Conservation (phyloP, 2,797 vertebrate genomes). For the Pteropus rufus region DNA sequence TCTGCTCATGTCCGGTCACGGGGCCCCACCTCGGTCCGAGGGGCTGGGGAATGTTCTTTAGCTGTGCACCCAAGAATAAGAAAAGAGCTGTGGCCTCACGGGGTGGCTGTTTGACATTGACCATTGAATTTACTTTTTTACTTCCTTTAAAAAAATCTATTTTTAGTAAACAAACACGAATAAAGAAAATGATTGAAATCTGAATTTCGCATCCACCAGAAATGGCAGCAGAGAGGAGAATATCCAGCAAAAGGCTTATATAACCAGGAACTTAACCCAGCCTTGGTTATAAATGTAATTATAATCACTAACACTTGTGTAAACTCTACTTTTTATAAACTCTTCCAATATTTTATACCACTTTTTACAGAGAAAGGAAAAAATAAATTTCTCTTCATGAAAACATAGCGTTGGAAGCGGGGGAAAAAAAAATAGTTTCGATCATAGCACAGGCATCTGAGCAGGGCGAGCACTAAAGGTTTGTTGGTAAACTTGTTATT, state of each 20-base stretch:
- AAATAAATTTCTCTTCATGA: constrained; percentile 18
- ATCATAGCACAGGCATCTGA: neutral
- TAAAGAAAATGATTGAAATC: neutral
- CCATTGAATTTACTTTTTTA: neutral
- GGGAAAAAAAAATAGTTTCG: neutral
- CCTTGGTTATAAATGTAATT: constrained; percentile 24
- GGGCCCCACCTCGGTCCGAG: neutral
- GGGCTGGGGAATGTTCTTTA: neutral
- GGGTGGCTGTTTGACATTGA: neutral
- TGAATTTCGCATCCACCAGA: constrained; percentile 31
- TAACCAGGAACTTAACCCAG: constrained; percentile 51
- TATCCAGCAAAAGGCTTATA: constrained; percentile 45
- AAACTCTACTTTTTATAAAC: constrained; percentile 54
- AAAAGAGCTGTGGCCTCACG: neutral
- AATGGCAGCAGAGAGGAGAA: constrained; percentile 11
- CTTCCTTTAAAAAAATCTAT: neutral
- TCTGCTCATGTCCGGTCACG: neutral
- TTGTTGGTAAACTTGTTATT: neutral
- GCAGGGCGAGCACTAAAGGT: neutral
- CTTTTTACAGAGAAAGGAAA: constrained; percentile 21
- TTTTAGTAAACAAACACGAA: constrained; percentile 50
- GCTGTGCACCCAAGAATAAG: neutral
- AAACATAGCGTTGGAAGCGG: neutral
- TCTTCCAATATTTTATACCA: constrained; percentile 27
- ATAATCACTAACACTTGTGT: constrained; percentile 70